Evolutionary conservation across 2,113 vertebrate genomes (phyloP).

Genomic region (Corythaeola cristata): DNA sequence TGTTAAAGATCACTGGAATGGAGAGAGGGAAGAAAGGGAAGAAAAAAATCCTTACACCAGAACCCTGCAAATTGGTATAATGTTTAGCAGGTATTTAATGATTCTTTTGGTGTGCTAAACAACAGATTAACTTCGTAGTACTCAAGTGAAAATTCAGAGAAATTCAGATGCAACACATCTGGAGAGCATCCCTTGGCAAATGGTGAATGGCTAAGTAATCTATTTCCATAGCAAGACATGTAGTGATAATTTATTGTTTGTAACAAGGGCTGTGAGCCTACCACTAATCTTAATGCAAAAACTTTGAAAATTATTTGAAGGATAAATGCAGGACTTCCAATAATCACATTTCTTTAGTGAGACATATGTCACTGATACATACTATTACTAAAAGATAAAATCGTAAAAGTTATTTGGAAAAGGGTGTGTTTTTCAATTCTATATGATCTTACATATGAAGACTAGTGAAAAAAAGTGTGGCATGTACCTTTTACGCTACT

Average conservation of each 20-base stretch:
- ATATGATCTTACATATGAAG: neutral
- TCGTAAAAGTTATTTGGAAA: neutral
- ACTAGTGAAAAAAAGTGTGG: neutral
- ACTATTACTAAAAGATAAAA: neutral
- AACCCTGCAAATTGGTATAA: conserved; percentile 53
- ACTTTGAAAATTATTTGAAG: conserved; percentile 27
- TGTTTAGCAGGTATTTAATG: conserved; percentile 73
- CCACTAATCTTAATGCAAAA: conserved; percentile 63
- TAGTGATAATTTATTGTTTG: conserved; percentile 77
- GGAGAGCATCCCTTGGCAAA: conserved; percentile 79
- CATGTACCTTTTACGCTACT: conserved; percentile 3
- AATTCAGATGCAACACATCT: conserved; percentile 80
- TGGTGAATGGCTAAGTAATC: conserved; percentile 77
- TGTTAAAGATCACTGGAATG: conserved; percentile 69
- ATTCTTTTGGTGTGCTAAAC: conserved; percentile 76
- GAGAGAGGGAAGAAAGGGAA: conserved; percentile 47
- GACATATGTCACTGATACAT: neutral
- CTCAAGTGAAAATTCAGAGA: conserved; percentile 70
- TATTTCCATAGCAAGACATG: conserved; percentile 74
- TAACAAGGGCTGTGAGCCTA: conserved; percentile 52
- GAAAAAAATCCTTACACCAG: conserved; percentile 34
- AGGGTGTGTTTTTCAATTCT: neutral
- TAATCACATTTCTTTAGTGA: neutral
- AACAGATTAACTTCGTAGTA: conserved; percentile 69
- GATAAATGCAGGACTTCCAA: neutral